Base-by-base conservation (phyloP, 2,888 invertebrate species). In the Chrysolina americana region DNA sequence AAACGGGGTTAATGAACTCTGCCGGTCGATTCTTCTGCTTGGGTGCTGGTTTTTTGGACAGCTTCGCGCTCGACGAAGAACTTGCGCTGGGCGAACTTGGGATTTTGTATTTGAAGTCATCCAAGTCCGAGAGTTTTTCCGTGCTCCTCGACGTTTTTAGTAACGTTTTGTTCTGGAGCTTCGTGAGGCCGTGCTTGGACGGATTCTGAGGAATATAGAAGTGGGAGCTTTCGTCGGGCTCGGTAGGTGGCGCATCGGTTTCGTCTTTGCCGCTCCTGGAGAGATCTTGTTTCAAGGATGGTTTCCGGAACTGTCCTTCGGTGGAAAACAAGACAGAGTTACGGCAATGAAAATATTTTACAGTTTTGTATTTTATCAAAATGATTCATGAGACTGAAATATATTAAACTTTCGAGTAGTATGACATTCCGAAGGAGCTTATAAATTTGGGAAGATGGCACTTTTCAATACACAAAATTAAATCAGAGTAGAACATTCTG, bases 51-150 rank as follows among this genome's bases (percentile, higher is more conserved):
- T 84, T 80, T 77, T 87, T 87, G 72, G 84, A 86, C 47, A 88
- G 74, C 79, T 88, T 88, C 0, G 87, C 85, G 76, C 88, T 88
- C 8, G 88, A 88, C 2, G 87, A 87, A 5, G 88, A 88, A 75
- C 87, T 87, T 1, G 88, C 87, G 74, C 87, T 88, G 0, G 88
- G 88, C 2, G 88, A 88, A 80, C 87, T 88, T 8, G 88, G 89
- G 10, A 88, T 78, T 81, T 87, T 87, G 74, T 88, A 88, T 78
- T 87, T 87, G 47, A 82, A 81, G 66, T 87, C 86, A n/a, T 86
- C 80, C 41, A 63, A 19, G 17, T 80, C 79, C 11, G 68, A 65
- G 19, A 76, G 48, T 15, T 63, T 76, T 59, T 79, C 78, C 11
- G 63, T 56, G 56, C 73, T 70, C 47, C 68, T 73, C 36, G 68